Evolutionary conservation across 2,888 invertebrate species (phyloP).

Genomic region (Meta bourneti): DNA sequence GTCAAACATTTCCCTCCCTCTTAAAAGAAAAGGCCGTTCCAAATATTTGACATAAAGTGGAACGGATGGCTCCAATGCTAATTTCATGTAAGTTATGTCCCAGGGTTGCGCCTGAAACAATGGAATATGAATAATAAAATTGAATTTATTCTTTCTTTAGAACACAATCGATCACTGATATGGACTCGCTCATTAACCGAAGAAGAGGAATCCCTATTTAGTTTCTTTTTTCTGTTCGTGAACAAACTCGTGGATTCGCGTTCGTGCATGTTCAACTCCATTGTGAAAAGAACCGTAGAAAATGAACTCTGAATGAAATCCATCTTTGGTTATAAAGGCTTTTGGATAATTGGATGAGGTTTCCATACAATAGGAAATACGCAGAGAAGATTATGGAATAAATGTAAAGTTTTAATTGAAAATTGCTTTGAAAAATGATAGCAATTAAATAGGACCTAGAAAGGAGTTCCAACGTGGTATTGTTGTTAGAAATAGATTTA

Average conservation of each 20-base stretch:
- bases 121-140: conserved; percentile 32
- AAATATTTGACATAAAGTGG: conserved; percentile 57
- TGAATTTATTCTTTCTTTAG: conserved; percentile 21
- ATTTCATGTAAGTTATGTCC: conserved; percentile 50
- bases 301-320: conserved; percentile 50
- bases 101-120: conserved; percentile 30
- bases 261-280: neutral
- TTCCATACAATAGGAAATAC: neutral
- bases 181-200: conserved; percentile 39
- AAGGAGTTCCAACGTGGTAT: neutral
- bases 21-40: conserved; percentile 20
- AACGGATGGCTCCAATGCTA: conserved; percentile 46
- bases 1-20: conserved; percentile 13
- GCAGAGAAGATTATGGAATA: neutral
- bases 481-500: neutral
- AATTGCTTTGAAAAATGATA: neutral
- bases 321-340: conserved; percentile 9
- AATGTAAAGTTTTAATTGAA: conserved; percentile 9
- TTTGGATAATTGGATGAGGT: conserved; percentile 39
- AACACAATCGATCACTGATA: conserved; percentile 50
- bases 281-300: neutral
- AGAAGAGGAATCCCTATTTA: conserved; percentile 10
- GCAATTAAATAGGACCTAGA: neutral
- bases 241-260: conserved; percentile 24
- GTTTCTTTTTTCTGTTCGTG: conserved; percentile 3